Percentiles rank a stretch among this genome's conserved stretches.
These are phyloP conservation scores for Neofelis nebulosa DNA, from an alignment of 2,113 vertebrate species.

Conservation along the genomic window DNA sequence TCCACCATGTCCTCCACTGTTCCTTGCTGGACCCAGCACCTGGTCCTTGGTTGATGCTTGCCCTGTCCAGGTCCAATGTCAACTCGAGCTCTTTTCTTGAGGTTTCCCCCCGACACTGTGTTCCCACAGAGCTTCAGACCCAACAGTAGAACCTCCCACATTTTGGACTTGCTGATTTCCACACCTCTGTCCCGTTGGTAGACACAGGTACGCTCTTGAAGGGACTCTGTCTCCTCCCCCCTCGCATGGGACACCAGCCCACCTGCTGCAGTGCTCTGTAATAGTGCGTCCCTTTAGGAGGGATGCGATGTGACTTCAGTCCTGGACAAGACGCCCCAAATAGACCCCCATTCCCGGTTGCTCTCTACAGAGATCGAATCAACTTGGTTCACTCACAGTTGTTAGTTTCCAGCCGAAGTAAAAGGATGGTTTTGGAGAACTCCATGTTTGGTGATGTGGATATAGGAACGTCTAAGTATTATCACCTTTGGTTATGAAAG, in stretches of 20 bases:
- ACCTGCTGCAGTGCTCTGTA: fast-evolving
- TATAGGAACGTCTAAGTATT: background rate
- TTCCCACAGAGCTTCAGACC: too few species aligned
- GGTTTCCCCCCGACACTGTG: fast-evolving
- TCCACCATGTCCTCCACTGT: background rate
- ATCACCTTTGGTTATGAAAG: background rate
- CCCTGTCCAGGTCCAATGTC: background rate
- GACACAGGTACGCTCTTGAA: background rate
- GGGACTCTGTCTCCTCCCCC: too few species aligned
- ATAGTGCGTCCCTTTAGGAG: background rate
- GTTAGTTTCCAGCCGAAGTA: background rate
- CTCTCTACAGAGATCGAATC: background rate
- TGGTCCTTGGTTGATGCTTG: background rate
- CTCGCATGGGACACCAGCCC: fast-evolving
- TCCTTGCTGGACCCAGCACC: background rate
- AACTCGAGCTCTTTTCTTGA: background rate
- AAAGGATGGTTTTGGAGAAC: background rate
- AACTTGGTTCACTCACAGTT: background rate
- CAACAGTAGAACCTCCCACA: fast-evolving
- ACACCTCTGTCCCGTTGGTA: too few species aligned
- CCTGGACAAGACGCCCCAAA: background rate
- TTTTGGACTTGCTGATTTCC: background rate
- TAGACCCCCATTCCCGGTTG: background rate
- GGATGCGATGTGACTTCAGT: fast-evolving
- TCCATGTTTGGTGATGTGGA: background rate